Conservation (phyloP, 2,113 vertebrate species). For the Engraulis encrasicolus region DNA sequence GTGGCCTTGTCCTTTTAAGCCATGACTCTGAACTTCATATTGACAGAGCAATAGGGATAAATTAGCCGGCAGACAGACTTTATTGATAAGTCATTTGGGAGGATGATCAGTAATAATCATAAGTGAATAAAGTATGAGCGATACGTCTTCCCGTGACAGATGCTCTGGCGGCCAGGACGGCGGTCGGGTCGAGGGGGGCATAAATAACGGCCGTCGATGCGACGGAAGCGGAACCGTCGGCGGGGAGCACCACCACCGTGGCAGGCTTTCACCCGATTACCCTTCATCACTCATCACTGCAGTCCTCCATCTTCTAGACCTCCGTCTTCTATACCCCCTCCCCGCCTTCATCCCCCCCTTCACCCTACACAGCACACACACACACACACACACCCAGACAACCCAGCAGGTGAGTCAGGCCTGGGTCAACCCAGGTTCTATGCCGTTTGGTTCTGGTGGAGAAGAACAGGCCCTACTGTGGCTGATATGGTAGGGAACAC, state of each 20-base stretch:
- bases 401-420: too few relatives aligned
- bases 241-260: conserved; percentile 53
- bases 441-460: too few relatives aligned
- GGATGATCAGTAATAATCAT: conserved; percentile 88
- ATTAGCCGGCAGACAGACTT: conserved; percentile 70
- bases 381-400: too few relatives aligned
- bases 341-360: too few relatives aligned
- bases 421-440: too few relatives aligned
- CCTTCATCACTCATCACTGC: background rate
- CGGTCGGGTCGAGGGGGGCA: conserved; percentile 30
- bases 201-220: conserved; percentile 54
- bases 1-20: conserved; percentile 76
- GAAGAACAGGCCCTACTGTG: too few relatives aligned
- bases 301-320: too few relatives aligned
- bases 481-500: too few relatives aligned
- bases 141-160: conserved; percentile 66
- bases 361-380: too few relatives aligned
- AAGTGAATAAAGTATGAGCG: conserved; percentile 76
- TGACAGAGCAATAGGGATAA: conserved; percentile 79
- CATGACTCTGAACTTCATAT: conserved; percentile 81
- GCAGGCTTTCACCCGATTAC: conserved; percentile 2
- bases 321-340: too few relatives aligned
- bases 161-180: conserved; percentile 47
- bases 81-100: conserved; percentile 83
- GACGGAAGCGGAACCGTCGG: background rate